A percentile compares a stretch with the other conserved stretches of the same genome.
These are phyloP conservation scores for Morpho deidamia DNA, from an alignment of 2,888 invertebrate genomes.

Conservation along the genomic window DNA sequence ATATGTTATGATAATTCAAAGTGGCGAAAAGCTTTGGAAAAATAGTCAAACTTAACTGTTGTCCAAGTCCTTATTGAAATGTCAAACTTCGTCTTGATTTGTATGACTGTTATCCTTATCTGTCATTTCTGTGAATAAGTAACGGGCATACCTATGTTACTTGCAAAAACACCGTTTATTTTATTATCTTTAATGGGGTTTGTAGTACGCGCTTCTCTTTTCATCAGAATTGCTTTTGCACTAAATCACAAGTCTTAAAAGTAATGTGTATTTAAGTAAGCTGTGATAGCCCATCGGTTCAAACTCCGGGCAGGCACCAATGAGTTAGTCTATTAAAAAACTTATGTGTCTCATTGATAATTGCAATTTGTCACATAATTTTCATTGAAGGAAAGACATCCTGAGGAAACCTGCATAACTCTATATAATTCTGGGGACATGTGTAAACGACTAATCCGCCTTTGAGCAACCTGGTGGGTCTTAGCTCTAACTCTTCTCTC, in stretches of 20 bases:
- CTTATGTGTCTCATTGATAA: no score
- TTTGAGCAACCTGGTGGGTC: no score
- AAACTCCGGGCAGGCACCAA: no score
- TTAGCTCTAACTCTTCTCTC: no score
- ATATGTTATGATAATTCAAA: no score
- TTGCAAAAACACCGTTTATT: constrained; percentile 59
- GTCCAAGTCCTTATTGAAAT: constrained; percentile 42
- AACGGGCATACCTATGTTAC: constrained; percentile 59
- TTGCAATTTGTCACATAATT: no score
- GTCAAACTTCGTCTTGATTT: constrained; percentile 51
- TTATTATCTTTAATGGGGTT: constrained; percentile 62
- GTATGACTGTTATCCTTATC: constrained; percentile 62
- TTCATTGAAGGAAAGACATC: no score
- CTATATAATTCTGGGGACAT: no score
- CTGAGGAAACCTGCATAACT: no score
- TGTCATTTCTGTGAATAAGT: constrained; percentile 54
- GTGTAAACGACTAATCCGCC: no score
- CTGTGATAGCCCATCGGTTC: no score
- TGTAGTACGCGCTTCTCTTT: constrained; percentile 42
- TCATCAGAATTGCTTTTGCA: constrained; percentile 27
- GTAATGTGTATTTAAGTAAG: background rate
- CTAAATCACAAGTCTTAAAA: constrained; percentile 22
- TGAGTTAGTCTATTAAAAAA: no score
- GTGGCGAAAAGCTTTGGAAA: background rate
- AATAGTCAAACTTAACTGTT: background rate